Evolutionary conservation across 2,113 vertebrate species (phyloP).

Genomic region (Calidris pugnax): DNA sequence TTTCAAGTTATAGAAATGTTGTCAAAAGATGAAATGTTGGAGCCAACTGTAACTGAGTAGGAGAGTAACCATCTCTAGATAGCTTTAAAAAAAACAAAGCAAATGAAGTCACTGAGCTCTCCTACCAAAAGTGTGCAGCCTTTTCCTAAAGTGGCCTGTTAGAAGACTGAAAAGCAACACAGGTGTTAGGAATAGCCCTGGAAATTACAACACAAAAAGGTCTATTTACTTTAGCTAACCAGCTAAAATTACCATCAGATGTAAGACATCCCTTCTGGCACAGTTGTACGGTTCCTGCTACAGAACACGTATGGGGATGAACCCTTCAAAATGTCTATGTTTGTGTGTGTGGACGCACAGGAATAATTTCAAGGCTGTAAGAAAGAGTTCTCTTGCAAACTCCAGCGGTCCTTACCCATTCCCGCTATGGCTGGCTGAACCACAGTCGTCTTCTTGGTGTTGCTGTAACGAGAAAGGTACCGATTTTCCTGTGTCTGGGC

Average conservation of each 20-base stretch:
- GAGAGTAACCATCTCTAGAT: not conserved
- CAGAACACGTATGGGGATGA: not conserved
- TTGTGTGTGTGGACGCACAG: not conserved
- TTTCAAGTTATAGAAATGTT: not conserved
- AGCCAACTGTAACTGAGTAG: not conserved
- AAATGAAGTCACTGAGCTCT: not conserved
- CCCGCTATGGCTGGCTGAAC: not conserved
- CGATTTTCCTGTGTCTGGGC: not conserved
- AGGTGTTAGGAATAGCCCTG: not conserved
- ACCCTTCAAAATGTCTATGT: not conserved
- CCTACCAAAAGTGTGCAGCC: not conserved
- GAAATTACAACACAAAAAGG: not conserved
- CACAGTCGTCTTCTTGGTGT: not conserved
- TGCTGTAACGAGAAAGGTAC: not conserved
- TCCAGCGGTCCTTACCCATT: not conserved
- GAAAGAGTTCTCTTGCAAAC: not conserved
- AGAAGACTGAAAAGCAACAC: not conserved
- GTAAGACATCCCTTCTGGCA: not conserved
- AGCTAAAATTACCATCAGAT: not conserved
- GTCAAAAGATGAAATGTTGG: not conserved
- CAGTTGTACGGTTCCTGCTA: not conserved
- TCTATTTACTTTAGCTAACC: not conserved
- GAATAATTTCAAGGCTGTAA: not conserved
- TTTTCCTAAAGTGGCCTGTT: not conserved
- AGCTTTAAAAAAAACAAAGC: not conserved